Evolutionary conservation across 2,797 vertebrate species (phyloP).

Genomic region (Taenioides sp.): DNA sequence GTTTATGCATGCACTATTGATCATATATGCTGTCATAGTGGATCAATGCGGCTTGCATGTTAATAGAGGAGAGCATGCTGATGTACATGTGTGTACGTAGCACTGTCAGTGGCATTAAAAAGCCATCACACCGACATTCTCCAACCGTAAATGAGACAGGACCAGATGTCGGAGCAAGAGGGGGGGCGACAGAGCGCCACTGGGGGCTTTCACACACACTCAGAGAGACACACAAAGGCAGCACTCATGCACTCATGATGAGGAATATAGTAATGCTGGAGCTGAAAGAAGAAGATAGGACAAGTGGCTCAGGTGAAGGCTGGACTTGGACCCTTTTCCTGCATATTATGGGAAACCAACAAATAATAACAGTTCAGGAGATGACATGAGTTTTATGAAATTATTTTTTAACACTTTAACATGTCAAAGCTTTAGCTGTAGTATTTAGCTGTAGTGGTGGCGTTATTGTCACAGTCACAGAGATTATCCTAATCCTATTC

Average conservation of each 20-base stretch:
- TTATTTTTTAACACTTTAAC: background rate
- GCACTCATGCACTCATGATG: constrained; percentile 41
- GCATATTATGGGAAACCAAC: background rate
- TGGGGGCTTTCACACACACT: constrained; percentile 45
- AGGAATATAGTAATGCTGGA: constrained; percentile 47
- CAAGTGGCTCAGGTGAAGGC: constrained; percentile 49
- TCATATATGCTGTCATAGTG: constrained; percentile 49
- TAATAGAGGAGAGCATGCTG: constrained; percentile 35
- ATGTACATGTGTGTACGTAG: constrained; percentile 33
- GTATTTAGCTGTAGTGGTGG: too few species aligned
- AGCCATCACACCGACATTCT: constrained; percentile 77
- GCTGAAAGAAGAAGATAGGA: constrained; percentile 38
- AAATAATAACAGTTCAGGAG: background rate
- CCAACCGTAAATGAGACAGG: constrained; percentile 78
- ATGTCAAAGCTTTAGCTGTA: background rate
- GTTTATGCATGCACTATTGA: constrained; percentile 67
- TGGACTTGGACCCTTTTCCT: background rate
- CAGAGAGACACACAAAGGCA: constrained; percentile 25
- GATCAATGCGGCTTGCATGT: constrained; percentile 58
- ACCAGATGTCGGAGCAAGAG: constrained; percentile 83
- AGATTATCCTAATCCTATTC: too few species aligned
- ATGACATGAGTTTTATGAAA: background rate
- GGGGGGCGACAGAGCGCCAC: constrained; percentile 68
- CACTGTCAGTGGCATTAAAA: constrained; percentile 76
- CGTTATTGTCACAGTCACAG: background rate